Conservation (phyloP, 2,113 vertebrate species). For the Cryptoleucopteryx plumbea region DNA sequence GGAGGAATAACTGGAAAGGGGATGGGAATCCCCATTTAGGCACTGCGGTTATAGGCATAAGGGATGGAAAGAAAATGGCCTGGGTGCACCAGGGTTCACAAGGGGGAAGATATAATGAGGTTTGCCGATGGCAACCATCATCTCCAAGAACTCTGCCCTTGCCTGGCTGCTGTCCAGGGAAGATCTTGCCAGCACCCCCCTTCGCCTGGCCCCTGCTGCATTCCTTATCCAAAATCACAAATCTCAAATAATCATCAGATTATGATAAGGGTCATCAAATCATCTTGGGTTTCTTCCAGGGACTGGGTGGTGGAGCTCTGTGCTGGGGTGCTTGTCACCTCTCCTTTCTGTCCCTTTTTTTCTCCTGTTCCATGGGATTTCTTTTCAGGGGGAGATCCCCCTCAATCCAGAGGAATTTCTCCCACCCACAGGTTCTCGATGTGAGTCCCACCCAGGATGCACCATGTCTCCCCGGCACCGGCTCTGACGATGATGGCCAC, state of each 20-base stretch:
- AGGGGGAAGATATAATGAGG: rapidly evolving
- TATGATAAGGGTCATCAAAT: background rate
- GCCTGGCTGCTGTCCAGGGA: background rate
- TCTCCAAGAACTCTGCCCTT: background rate
- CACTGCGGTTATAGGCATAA: background rate
- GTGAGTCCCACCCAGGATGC: conserved; percentile 99
- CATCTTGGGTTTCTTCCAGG: background rate
- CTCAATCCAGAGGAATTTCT: background rate
- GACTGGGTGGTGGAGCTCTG: rapidly evolving
- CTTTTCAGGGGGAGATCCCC: rapidly evolving
- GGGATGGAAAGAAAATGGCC: background rate
- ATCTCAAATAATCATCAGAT: background rate
- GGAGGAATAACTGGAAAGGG: background rate
- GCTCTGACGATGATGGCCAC: conserved; percentile 99
- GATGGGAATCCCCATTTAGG: background rate
- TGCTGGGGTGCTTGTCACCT: rapidly evolving
- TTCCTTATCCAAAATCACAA: background rate
- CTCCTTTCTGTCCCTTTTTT: background rate
- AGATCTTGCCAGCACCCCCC: background rate
- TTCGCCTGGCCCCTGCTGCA: rapidly evolving
- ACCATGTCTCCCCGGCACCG: conserved; percentile 98
- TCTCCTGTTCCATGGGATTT: rapidly evolving
- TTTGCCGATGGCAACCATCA: background rate
- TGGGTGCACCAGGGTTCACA: background rate
- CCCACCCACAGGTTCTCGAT: conserved; percentile 83